Evolutionary conservation across 2,888 invertebrate species (phyloP), one percentile per base, ranked within the genome.

Genomic region (Spodoptera exigua): DNA sequence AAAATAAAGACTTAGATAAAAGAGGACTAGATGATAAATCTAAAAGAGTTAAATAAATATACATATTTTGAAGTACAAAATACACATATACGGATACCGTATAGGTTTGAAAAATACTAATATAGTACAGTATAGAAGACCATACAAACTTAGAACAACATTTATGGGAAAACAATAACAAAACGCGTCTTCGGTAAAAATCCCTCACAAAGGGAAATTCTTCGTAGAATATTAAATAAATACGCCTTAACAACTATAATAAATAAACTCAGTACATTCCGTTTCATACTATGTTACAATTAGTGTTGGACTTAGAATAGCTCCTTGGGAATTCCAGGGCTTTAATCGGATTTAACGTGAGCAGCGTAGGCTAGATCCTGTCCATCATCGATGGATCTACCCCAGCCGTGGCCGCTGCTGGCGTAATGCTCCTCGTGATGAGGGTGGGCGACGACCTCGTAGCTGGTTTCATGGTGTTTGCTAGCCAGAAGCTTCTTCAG

Each of bases 371-470:
- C 95, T 67, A 96, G 82, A 77, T 95, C 94, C 73, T 95, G 95
- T n/a, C 93, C 90, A 36, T 93, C 94, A 46, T 93, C 91, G 37
- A 90, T 90, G 12, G 94, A 86, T 63, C 94, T 83, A 61, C 96
- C 97, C 97, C 97, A 97, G 58, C 97, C 97, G 55, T 94, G 94
- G 0, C 92, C 92, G 43, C 90, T 87, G 81, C 88, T 88, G n/a
- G 89, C 83, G 80, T 94, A 94, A 62, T 95, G 95, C 62, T 94
- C 94, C 69, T 96, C 95, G 37, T 94, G 94, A 74, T 95, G 95
- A 17, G 96, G 96, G 79, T 96, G 96, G 14, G 96, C 95, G 0
- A 97, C 96, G 0, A 97, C 97, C 83, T 97, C 98, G 84, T 97
- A 97, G 81, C 96, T 96, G 72, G 96, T 96, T 46, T 95, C 95